Evolutionary conservation across 2,888 invertebrate genomes (phyloP), one percentile per base, ranked within the genome.

Genomic region (Caenorhabditis japonica): DNA sequence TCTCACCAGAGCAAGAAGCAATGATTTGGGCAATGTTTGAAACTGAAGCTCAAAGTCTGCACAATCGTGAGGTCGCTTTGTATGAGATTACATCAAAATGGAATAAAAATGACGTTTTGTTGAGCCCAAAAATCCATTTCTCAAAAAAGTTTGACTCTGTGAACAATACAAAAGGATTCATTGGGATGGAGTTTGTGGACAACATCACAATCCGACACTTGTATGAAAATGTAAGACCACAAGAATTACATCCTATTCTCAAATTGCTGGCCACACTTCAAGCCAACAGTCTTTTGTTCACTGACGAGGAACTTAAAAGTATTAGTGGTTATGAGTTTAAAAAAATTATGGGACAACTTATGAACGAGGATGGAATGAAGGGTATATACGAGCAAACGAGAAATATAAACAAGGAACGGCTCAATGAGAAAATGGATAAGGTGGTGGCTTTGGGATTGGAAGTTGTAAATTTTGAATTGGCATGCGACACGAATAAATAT

Each of bases 11-110:
- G n/a, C n/a, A 41, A 3, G 62, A 72, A 39, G 52, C 46, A 19
- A 36, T 23, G 2, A 27, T 72, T 36, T 39, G 33, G 52, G 39
- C 33, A 13, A 46, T 46, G 17, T 53, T 72, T 5, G 71, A 52
- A 23, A 15, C 3, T 0, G 59, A 58, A 4, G 39, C 61, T 49
- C 41, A 62, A 46, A 21, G 27, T 10, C n/a, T 64, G 3, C 71
- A 72, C 23, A 72, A 72, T 53, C 58, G 64, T 2, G 71, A 72
- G 55, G 71, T 72, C 5, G 41, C 59, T 10, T 21, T 72, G 1
- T 72, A 72, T 21, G 30, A 53, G 27, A 53, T 72, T 2, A 33
- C 52, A 8, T 30, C 30, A 30, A 53, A 33, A 13, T 59, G 59
- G 58, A 59, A 59, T 3, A 34, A 25, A 5, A 19, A 34, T 21